These are phyloP conservation scores for Ascidia mentula DNA, from an alignment of 23 tunicate genomes.

Conservation along the genomic window DNA sequence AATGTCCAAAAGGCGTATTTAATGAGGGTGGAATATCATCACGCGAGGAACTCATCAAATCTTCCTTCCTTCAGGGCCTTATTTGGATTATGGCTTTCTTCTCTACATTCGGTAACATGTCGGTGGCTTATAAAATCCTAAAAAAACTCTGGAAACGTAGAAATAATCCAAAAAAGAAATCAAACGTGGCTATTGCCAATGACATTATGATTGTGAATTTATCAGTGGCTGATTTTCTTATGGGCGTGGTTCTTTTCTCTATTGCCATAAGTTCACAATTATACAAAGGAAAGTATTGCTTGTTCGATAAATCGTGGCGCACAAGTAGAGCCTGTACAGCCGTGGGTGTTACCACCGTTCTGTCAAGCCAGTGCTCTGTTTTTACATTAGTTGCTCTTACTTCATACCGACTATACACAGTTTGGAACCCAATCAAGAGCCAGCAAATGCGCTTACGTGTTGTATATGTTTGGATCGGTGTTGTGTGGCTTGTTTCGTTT, in stretches of 20 bases:
- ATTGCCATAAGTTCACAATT: constrained; percentile 19
- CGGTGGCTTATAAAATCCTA: background rate
- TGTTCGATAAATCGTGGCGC: constrained; percentile 35
- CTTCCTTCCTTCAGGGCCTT: background rate
- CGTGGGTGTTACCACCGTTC: constrained; percentile 34
- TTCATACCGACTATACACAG: constrained; percentile 18
- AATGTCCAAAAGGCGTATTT: background rate
- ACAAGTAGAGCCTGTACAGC: constrained; percentile 16
- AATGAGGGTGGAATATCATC: background rate
- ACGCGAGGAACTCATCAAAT: constrained; percentile 23
- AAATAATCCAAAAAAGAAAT: background rate
- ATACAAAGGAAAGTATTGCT: constrained; percentile 13
- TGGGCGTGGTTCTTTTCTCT: constrained; percentile 36
- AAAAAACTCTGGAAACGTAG: background rate
- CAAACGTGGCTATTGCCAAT: background rate
- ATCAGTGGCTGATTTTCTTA: constrained; percentile 35
- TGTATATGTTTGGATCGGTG: background rate
- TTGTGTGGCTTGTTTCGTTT: constrained; percentile 20
- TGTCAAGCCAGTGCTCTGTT: constrained; percentile 43
- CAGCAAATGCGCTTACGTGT: background rate
- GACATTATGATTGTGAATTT: constrained; percentile 22
- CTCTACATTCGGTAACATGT: constrained; percentile 2
- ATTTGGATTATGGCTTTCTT: constrained; percentile 12
- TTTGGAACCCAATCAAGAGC: constrained; percentile 4
- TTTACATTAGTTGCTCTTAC: constrained; percentile 21